phyloP scores from a whole-genome alignment of 2,113 vertebrate genomes.

The Pitta sordida region DNA sequence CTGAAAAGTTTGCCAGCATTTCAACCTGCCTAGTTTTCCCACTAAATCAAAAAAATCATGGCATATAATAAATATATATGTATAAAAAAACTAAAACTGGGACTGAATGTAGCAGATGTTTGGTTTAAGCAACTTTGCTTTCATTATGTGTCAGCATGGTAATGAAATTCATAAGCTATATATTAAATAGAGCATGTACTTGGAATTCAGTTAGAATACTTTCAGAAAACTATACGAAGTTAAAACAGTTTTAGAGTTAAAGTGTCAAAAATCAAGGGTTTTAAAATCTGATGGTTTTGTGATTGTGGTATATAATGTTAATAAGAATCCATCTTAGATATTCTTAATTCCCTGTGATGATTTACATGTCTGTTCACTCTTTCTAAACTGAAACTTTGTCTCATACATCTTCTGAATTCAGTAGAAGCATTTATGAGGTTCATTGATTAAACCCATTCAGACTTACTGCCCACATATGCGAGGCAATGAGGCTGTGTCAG shows the following conservation, averaged over 20 bases:
- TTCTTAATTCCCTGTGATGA: background rate
- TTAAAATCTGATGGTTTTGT: background rate
- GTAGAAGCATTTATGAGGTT: background rate
- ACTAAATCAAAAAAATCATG: background rate
- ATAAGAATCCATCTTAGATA: background rate
- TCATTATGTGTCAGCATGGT: background rate
- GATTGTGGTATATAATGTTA: background rate
- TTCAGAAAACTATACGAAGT: background rate
- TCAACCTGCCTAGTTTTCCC: background rate
- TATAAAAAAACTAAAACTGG: background rate
- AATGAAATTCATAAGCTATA: conserved; percentile 6
- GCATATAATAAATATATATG: background rate
- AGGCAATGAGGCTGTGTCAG: background rate
- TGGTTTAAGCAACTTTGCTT: conserved; percentile 21
- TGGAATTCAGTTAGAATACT: background rate
- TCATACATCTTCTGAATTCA: background rate
- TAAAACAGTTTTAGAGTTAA: background rate
- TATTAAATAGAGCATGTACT: background rate
- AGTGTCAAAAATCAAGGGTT: background rate
- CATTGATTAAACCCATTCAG: background rate
- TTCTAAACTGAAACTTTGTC: background rate
- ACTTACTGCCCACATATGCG: background rate
- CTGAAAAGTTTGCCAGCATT: background rate
- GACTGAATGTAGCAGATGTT: background rate
- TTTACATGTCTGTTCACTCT: background rate